Base-by-base conservation (phyloP, 2,888 invertebrate genomes). In the Aphodius granarius region DNA sequence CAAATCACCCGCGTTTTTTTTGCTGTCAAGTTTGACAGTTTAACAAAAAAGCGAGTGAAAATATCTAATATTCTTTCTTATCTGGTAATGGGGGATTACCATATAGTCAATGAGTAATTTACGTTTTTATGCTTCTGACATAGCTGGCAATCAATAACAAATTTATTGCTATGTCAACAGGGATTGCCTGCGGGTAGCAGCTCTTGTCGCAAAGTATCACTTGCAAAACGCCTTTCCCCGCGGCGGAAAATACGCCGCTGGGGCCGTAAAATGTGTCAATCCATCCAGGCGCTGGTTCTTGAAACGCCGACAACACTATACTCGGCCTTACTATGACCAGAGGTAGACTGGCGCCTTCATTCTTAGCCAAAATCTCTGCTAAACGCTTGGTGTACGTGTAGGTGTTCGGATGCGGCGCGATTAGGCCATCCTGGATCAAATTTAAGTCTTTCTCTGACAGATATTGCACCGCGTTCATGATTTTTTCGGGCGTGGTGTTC, bases 311-410 rank as follows among this genome's bases (percentile, higher is more conserved):
- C 0, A 66, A 15, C 4, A 66, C 66, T 66, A 66, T 97, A 63
- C 97, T 97, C 15, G 98, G 98, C 83, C 98, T 89, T 4, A 95
- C 93, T 78, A 98, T 93, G 70, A 93, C 94, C 17, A 95, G 90
- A 0, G 97, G 98, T 74, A 97, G 88, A 79, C 90, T 91, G 82
- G 94, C 94, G 0, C 98, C 92, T 76, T 97, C 84, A 19, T 73
- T 64, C 2, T 66, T 64, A 3, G 68, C 65, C 15, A 76, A 5
- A 80, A 94, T 92, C 87, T 99, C 98, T 0, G 96, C 95, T 76
- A 98, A 87, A 16, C 96, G 93, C 87, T 98, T 99, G n/a, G 97
- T 97, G 87, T 95, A 96, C 0, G 97, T 96, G 87, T 99, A 98
- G 0, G 97, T 97, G 86, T 99, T 99, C 0, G 98, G 98, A 75